Conservation (phyloP, 2,113 vertebrate genomes). For the Chloropsis hardwickii region DNA sequence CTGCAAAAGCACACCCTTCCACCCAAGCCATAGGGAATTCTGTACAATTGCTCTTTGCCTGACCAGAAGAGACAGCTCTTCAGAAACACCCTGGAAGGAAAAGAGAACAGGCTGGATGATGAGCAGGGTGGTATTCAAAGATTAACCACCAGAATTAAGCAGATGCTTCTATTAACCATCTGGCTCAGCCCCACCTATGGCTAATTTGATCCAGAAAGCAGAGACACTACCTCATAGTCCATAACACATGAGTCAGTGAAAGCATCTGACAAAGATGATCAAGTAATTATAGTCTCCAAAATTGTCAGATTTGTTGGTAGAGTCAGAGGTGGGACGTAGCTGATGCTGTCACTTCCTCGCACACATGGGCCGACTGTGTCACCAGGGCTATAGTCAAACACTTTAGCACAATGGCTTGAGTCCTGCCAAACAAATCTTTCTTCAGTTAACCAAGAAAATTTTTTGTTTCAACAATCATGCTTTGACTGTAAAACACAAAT, state of each 20-base stretch:
- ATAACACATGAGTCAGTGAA: conserved; percentile 10
- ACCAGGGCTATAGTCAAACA: neutral
- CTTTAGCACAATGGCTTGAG: neutral
- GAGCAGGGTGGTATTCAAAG: neutral
- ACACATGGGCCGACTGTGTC: neutral
- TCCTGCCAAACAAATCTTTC: neutral
- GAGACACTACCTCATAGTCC: conserved; percentile 44
- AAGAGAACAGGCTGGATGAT: neutral
- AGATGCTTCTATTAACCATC: neutral
- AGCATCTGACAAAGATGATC: conserved; percentile 27
- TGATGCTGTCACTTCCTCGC: neutral
- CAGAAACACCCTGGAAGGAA: neutral
- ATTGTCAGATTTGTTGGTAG: neutral
- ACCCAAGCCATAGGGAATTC: neutral
- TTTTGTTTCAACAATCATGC: neutral
- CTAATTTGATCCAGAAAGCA: conserved; percentile 23
- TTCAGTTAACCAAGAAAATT: neutral
- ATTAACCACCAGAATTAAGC: conserved; percentile 6
- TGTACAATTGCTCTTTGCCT: neutral
- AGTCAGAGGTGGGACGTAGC: neutral
- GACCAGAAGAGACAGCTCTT: neutral
- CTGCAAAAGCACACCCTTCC: neutral
- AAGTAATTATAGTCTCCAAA: conserved; percentile 14
- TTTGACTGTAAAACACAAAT: neutral
- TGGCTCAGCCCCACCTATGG: neutral